Conservation (phyloP, 2,113 vertebrate genomes). For the Notarius quadriscutis region DNA sequence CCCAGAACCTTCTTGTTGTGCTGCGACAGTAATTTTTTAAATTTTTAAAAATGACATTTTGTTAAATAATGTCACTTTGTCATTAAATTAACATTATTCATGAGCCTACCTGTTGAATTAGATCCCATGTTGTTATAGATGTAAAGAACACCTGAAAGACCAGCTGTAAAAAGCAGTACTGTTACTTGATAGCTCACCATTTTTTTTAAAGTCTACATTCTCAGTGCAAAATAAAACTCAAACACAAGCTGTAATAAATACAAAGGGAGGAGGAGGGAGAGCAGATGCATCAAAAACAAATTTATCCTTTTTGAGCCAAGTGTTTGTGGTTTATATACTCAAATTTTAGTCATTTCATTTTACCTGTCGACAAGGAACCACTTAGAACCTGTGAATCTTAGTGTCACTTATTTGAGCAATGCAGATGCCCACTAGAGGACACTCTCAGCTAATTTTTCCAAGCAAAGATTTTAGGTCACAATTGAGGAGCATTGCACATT, state of each 20-base stretch:
- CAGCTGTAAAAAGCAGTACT: background rate
- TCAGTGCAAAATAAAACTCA: background rate
- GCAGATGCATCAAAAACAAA: background rate
- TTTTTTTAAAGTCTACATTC: background rate
- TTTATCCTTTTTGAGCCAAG: background rate
- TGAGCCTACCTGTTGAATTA: background rate
- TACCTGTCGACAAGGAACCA: background rate
- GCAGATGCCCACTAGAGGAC: slow-evolving; percentile 26
- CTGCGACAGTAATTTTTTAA: too few species aligned
- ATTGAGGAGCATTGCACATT: background rate
- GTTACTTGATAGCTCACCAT: background rate
- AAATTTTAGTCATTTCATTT: background rate
- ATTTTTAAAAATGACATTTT: background rate
- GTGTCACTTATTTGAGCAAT: background rate
- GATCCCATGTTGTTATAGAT: background rate
- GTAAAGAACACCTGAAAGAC: background rate
- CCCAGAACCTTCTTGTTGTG: too few species aligned
- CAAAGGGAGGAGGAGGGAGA: background rate
- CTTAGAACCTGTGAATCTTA: background rate
- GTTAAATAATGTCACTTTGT: background rate
- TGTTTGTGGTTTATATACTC: background rate
- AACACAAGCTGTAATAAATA: background rate
- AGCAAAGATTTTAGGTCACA: background rate
- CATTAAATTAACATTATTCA: background rate
- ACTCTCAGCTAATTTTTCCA: background rate